These are phyloP conservation scores for Oplegnathus fasciatus DNA, from an alignment of 2,113 vertebrate genomes.

Conservation along the genomic window DNA sequence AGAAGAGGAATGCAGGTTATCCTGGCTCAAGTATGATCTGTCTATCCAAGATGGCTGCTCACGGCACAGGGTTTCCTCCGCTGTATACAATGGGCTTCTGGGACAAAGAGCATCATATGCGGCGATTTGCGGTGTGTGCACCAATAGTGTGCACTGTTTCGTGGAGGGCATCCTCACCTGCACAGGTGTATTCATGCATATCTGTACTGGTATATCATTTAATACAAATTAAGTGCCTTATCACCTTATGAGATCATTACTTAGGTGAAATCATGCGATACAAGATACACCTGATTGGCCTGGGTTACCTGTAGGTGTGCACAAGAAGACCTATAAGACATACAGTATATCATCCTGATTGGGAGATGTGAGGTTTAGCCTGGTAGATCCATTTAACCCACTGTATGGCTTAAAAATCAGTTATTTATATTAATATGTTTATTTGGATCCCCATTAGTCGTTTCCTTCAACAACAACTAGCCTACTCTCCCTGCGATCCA, in stretches of 20 bases:
- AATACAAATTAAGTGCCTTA: background rate
- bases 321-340: too few relatives aligned
- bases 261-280: background rate
- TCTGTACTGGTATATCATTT: background rate
- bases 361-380: too few relatives aligned
- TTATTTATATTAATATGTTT: background rate
- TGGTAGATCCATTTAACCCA: background rate
- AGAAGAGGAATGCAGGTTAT: conserved; percentile 82
- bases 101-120: conserved; percentile 82
- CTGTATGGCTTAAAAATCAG: background rate
- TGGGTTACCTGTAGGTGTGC: too few relatives aligned
- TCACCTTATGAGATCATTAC: background rate
- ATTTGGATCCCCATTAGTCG: background rate
- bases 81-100: conserved; percentile 85
- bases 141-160: background rate
- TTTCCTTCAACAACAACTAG: background rate
- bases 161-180: conserved; percentile 40
- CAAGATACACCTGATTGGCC: too few relatives aligned
- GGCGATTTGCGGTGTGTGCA: conserved; percentile 44
- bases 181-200: conserved; percentile 46
- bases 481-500: background rate
- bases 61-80: conserved; percentile 92
- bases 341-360: too few relatives aligned
- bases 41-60: conserved; percentile 92
- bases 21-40: conserved; percentile 82